Evolutionary conservation across 1,140 invertebrate species (phyloP).

Genomic region (Drosophila nigromelanica): DNA sequence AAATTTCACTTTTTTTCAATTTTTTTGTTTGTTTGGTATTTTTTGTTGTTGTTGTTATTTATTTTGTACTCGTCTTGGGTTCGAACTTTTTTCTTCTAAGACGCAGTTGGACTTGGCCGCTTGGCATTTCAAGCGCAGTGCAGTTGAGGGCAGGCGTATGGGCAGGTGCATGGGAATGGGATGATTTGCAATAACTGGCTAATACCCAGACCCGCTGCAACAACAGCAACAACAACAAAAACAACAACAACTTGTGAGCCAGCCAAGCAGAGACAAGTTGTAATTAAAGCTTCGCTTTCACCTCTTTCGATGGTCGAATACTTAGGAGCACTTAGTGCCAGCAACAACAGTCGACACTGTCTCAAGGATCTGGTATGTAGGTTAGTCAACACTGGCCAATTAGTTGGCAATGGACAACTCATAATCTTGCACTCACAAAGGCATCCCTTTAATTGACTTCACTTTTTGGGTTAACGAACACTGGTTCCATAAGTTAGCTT

Average conservation of each 20-base stretch:
- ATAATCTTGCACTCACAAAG: too few relatives aligned
- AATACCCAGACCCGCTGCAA: constrained; percentile 38
- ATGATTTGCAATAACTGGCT: constrained; percentile 46
- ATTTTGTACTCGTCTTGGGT: constrained; percentile 8
- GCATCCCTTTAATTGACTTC: too few relatives aligned
- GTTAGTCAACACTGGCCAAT: constrained; percentile 2
- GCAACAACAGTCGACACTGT: constrained; percentile 7
- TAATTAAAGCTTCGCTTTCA: constrained; percentile 54
- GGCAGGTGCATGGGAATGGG: constrained; percentile 28
- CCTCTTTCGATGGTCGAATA: constrained; percentile 50
- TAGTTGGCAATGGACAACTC: background rate
- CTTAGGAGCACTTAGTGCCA: constrained; percentile 36
- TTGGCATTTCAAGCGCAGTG: constrained; percentile 34
- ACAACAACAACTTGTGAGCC: constrained; percentile 18
- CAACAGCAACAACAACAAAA: constrained; percentile 22
- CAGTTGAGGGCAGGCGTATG: constrained; percentile 18
- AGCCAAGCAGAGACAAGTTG: constrained; percentile 42
- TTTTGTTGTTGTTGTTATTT: constrained; percentile 13
- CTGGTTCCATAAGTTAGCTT: too few relatives aligned
- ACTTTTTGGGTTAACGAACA: too few relatives aligned
- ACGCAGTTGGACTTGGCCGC: constrained; percentile 15
- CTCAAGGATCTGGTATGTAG: constrained; percentile 13
- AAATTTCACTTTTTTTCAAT: constrained; percentile 55
- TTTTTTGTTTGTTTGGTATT: background rate
- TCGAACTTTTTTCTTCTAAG: constrained; percentile 39